phyloP scores from a whole-genome alignment of 2,888 invertebrate genomes.

The Lathronympha strigana region DNA sequence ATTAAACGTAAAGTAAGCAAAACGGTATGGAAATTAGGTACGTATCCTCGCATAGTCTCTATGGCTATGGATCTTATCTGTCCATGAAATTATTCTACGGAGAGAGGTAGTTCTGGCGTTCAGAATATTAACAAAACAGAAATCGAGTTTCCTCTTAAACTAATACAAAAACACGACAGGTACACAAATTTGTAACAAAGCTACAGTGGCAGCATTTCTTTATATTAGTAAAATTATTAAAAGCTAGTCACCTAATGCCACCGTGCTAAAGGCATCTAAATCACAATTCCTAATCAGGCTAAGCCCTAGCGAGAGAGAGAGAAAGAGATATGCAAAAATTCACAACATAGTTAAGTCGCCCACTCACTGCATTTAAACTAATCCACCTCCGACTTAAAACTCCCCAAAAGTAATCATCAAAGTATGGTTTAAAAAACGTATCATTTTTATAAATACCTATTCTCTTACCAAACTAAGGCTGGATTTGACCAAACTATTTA shows the following conservation, averaged over 20 bases:
- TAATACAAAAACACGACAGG: conserved; percentile 19
- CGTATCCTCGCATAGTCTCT: neutral
- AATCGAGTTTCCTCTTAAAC: conserved; percentile 9
- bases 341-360: conserved; percentile 63
- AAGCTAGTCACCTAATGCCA: conserved; percentile 52
- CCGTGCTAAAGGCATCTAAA: conserved; percentile 78
- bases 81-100: conserved; percentile 2
- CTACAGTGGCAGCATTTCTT: conserved; percentile 69
- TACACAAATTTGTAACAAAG: conserved; percentile 57
- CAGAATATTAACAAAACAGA: neutral
- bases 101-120: conserved; percentile 30
- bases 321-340: conserved; percentile 76
- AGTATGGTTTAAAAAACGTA: too few relatives aligned
- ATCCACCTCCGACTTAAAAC: too few relatives aligned
- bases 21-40: too few relatives aligned
- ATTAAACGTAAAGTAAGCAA: too few relatives aligned
- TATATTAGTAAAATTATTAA: conserved; percentile 41
- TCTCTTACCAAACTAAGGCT: too few relatives aligned
- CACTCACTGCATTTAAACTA: conserved; percentile 21
- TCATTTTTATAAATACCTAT: too few relatives aligned
- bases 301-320: conserved; percentile 68
- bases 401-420: too few relatives aligned
- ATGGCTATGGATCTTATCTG: neutral
- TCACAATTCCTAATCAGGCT: conserved; percentile 76
- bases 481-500: too few relatives aligned